phyloP scores from a whole-genome alignment of 2,113 vertebrate genomes.

The Lethenteron camtschaticum region DNA sequence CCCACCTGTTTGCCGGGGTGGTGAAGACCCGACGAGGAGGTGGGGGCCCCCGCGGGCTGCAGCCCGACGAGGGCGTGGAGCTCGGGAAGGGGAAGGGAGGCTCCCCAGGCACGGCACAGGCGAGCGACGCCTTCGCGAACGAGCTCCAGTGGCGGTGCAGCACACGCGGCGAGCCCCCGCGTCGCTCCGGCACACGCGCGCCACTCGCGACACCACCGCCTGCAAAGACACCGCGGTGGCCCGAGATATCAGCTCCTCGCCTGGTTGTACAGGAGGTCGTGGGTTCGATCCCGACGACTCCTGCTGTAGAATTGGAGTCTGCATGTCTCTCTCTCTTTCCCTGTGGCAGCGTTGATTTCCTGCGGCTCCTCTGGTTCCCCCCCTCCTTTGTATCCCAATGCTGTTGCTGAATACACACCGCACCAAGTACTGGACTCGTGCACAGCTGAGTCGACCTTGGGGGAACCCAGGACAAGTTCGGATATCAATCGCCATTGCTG shows the following conservation, averaged over 20 bases:
- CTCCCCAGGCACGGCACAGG: constrained; percentile 53
- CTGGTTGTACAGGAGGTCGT: too few species aligned
- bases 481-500: too few species aligned
- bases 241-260: background rate
- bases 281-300: too few species aligned
- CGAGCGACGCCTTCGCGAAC: constrained; percentile 73
- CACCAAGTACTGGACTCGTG: too few species aligned
- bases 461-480: too few species aligned
- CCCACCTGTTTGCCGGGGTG: constrained; percentile 76
- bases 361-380: too few species aligned
- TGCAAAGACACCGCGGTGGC: constrained; percentile 14
- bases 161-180: constrained; percentile 55
- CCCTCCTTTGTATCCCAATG: too few species aligned
- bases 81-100: constrained; percentile 69
- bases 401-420: too few species aligned
- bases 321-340: too few species aligned
- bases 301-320: too few species aligned
- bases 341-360: too few species aligned
- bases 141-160: constrained; percentile 87
- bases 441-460: too few species aligned
- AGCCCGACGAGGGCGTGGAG: constrained; percentile 52
- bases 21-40: constrained; percentile 62
- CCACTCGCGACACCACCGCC: constrained; percentile 77
- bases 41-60: constrained; percentile 36
- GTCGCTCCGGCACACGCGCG: constrained; percentile 72